Percentiles rank a stretch among this genome's conserved stretches.
Evolutionary conservation across 2,888 invertebrate genomes (phyloP).

Genomic region (Tuta absoluta): DNA sequence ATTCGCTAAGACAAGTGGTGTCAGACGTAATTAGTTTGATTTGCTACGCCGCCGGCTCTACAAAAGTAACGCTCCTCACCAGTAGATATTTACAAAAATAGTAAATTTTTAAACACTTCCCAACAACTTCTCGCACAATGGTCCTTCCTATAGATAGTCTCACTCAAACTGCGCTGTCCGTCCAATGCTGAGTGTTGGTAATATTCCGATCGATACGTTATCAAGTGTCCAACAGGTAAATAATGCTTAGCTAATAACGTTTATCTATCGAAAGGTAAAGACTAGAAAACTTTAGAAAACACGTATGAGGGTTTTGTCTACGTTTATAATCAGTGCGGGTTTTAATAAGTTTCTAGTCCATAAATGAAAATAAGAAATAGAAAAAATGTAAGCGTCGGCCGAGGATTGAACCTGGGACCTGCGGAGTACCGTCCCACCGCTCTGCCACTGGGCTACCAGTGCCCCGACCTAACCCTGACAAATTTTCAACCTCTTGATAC

Average conservation of each 20-base stretch:
- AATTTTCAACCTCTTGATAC: too few species aligned
- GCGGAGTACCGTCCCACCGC: too few species aligned
- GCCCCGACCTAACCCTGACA: too few species aligned
- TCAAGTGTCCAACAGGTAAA: conserved; percentile 25
- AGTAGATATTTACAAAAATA: conserved; percentile 2
- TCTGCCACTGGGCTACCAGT: too few species aligned
- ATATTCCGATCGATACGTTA: conserved; percentile 28
- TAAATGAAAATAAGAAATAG: too few species aligned
- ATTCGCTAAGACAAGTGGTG: too few species aligned
- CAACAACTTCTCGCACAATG: neutral
- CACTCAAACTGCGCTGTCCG: neutral
- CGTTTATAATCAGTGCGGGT: neutral
- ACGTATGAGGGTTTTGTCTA: neutral
- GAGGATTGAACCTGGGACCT: too few species aligned
- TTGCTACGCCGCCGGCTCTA: neutral
- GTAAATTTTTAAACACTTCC: neutral
- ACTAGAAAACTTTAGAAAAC: neutral
- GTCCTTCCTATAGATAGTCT: neutral
- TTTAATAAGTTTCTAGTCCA: too few species aligned
- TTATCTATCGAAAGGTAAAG: conserved; percentile 10
- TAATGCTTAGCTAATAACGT: conserved; percentile 9
- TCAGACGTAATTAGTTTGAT: too few species aligned
- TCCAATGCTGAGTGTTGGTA: conserved; percentile 21
- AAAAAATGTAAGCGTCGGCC: too few species aligned
- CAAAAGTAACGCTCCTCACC: conserved; percentile 7